Conservation (phyloP, 1,140 invertebrate genomes). For the Chymomyza costata region DNA sequence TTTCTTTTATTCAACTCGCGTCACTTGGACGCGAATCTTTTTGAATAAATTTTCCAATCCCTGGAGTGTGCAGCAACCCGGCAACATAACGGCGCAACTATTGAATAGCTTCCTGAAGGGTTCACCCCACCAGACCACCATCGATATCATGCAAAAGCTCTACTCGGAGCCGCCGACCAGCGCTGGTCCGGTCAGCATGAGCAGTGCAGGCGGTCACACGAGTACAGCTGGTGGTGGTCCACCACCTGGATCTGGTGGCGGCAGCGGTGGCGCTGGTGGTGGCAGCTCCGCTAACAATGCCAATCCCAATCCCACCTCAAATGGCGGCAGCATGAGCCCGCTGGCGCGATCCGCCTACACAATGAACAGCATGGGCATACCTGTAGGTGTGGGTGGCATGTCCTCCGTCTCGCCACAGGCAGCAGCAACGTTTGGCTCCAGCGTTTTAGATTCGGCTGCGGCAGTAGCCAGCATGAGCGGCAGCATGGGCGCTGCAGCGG, state of each 20-base stretch:
- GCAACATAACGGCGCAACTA: conserved; percentile 75
- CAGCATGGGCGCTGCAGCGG: conserved; percentile 77
- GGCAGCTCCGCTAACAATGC: conserved; percentile 29
- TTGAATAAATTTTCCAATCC: conserved; percentile 19
- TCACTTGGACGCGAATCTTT: conserved; percentile 34
- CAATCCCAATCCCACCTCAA: conserved; percentile 55
- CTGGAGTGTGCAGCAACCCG: conserved; percentile 49
- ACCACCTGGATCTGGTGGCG: conserved; percentile 42
- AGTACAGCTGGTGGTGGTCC: conserved; percentile 34
- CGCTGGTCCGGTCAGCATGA: conserved; percentile 68
- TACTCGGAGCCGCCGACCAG: conserved; percentile 76
- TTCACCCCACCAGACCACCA: conserved; percentile 74
- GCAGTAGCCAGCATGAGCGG: conserved; percentile 79
- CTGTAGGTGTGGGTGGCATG: conserved; percentile 81
- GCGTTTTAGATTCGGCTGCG: conserved; percentile 78
- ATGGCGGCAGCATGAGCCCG: conserved; percentile 78
- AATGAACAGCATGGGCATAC: conserved; percentile 88
- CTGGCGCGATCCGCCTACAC: conserved; percentile 83
- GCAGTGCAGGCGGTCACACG: conserved; percentile 46
- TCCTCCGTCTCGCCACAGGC: conserved; percentile 81
- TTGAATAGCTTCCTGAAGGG: conserved; percentile 74
- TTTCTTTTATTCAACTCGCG: conserved; percentile 36
- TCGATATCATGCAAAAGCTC: conserved; percentile 76
- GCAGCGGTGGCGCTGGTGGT: conserved; percentile 37
- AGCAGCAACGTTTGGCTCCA: conserved; percentile 78